Evolutionary conservation across 2,888 invertebrate genomes (phyloP).

Genomic region (Pyrrhosoma nymphula): DNA sequence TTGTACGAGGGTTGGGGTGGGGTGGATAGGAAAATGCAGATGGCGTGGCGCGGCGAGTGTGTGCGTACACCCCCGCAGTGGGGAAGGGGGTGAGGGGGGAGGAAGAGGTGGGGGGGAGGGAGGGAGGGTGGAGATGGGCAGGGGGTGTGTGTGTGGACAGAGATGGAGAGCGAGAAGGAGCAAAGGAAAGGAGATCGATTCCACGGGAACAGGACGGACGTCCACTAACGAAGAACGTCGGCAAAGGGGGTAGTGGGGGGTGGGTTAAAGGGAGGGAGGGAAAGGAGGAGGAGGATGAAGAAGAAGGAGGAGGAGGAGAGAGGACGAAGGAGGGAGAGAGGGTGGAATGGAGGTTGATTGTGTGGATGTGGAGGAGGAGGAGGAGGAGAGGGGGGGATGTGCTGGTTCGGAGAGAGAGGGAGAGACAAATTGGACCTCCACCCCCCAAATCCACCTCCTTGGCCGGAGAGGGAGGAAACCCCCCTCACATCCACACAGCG

Average conservation of each 20-base stretch:
- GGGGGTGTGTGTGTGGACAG: not conserved
- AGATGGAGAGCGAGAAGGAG: not conserved
- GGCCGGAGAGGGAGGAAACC: no score
- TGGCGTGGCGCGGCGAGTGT: not conserved
- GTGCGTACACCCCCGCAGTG: not conserved
- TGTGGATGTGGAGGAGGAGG: not conserved
- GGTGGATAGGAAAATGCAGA: not conserved
- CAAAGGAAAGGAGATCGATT: not conserved
- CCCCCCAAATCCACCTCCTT: not conserved
- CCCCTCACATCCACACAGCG: no score
- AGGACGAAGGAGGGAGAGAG: not conserved
- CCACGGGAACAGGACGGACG: not conserved
- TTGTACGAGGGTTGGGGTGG: no score
- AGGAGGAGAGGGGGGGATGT: not conserved
- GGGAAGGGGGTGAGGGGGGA: not conserved
- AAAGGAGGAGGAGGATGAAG: not conserved
- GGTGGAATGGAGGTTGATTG: not conserved
- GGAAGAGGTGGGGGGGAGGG: not conserved
- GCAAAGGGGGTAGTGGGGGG: not conserved
- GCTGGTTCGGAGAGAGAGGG: not conserved
- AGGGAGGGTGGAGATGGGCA: not conserved
- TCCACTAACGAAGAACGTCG: not conserved
- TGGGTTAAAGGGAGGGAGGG: not conserved
- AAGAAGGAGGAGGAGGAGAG: not conserved
- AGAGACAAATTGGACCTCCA: constrained; percentile 11